Conservation (phyloP, 2,113 vertebrate genomes). For the Crotalus viridis region DNA sequence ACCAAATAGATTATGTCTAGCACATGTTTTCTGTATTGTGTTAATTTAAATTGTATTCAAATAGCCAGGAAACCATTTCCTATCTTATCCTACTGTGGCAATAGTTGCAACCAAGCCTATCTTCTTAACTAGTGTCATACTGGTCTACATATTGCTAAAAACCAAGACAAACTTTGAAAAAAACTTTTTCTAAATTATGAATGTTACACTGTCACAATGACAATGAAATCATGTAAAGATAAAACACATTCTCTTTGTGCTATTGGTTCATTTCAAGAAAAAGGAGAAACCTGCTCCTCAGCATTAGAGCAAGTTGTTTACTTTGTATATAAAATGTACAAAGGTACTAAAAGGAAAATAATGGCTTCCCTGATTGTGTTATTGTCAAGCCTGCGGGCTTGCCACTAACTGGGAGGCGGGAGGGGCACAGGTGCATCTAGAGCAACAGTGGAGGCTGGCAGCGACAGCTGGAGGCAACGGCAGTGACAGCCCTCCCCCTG, state of each 20-base stretch:
- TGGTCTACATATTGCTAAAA: slow-evolving; percentile 57
- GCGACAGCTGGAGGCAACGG: no score
- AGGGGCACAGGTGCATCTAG: no score
- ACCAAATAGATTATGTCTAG: neutral
- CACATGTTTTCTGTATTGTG: neutral
- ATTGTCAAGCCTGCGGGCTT: neutral
- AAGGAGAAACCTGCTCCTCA: slow-evolving; percentile 44
- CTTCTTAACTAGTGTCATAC: slow-evolving; percentile 63
- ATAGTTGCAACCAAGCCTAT: slow-evolving; percentile 68
- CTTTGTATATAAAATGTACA: slow-evolving; percentile 50
- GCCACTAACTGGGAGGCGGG: no score
- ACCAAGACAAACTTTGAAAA: slow-evolving; percentile 60
- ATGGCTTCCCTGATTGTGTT: slow-evolving; percentile 33
- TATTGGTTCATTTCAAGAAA: slow-evolving; percentile 54
- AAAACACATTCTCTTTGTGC: slow-evolving; percentile 44
- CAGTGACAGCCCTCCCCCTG: no score
- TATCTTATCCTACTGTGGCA: slow-evolving; percentile 72
- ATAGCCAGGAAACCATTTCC: slow-evolving; percentile 11
- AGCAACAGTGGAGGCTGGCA: no score
- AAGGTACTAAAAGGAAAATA: slow-evolving; percentile 62
- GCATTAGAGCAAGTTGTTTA: slow-evolving; percentile 51
- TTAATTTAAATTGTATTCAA: slow-evolving; percentile 42
- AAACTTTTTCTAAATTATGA: slow-evolving; percentile 31
- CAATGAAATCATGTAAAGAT: slow-evolving; percentile 31
- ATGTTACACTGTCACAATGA: slow-evolving; percentile 29